Percentiles rank a stretch among this genome's conserved stretches.
Evolutionary conservation across 2,113 vertebrate species (phyloP).

Genomic region (Andinoacara biseriatus): DNA sequence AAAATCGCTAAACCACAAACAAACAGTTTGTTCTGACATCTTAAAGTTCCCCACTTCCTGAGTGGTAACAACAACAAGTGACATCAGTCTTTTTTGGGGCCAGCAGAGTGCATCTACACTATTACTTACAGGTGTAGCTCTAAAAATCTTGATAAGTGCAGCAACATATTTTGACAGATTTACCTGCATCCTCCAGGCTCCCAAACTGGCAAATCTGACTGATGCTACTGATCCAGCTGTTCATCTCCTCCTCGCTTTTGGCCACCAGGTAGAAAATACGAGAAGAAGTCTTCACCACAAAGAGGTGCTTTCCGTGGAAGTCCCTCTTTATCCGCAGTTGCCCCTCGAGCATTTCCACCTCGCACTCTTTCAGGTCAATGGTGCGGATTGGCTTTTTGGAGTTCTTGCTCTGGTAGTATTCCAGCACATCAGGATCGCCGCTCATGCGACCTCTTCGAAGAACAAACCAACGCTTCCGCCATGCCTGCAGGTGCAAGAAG

Average conservation of each 20-base stretch:
- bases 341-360: conserved; percentile 88
- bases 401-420: conserved; percentile 92
- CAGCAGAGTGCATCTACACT: neutral
- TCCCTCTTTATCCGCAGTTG: conserved; percentile 87
- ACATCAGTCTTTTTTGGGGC: neutral
- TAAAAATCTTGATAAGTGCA: neutral
- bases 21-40: conserved; percentile 18
- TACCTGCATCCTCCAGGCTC: conserved; percentile 88
- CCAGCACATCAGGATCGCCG: conserved; percentile 93
- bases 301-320: conserved; percentile 91
- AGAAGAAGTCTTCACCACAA: conserved; percentile 90
- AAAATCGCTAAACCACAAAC: neutral
- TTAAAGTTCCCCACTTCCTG: conserved; percentile 30
- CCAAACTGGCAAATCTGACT: conserved; percentile 92
- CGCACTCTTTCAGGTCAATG: conserved; percentile 93
- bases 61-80: neutral
- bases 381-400: conserved; percentile 92
- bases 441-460: conserved; percentile 94
- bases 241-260: conserved; percentile 97
- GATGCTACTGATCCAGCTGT: conserved; percentile 92
- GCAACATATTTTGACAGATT: neutral
- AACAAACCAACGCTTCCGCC: conserved; percentile 97
- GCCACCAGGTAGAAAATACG: conserved; percentile 97
- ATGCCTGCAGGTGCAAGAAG: conserved; percentile 82
- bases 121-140: neutral